These are phyloP conservation scores for Clinocottus analis DNA, from an alignment of 2,113 vertebrate species.

Conservation along the genomic window DNA sequence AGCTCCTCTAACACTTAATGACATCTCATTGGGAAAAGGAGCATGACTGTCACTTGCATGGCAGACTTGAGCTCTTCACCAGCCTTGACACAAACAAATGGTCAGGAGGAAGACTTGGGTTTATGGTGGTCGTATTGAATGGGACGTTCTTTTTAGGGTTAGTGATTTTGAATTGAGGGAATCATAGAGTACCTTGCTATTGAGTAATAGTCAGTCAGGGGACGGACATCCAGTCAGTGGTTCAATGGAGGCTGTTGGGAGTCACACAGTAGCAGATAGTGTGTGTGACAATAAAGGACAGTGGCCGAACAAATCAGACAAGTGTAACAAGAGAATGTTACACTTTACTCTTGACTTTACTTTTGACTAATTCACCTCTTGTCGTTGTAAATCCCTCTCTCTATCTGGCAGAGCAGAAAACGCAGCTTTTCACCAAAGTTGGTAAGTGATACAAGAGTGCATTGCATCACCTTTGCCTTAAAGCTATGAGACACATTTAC, in stretches of 20 bases:
- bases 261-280: neutral
- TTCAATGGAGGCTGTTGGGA: neutral
- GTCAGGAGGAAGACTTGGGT: conserved; percentile 31
- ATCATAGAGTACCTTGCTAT: neutral
- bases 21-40: conserved; percentile 38
- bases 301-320: conserved; percentile 3
- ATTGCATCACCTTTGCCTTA: neutral
- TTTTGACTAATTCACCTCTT: neutral
- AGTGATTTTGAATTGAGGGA: conserved; percentile 45
- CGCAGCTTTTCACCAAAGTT: neutral
- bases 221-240: conserved; percentile 52
- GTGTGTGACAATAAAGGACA: neutral
- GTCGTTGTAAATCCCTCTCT: neutral
- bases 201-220: conserved; percentile 48
- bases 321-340: neutral
- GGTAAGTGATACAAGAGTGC: no score
- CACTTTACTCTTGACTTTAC: neutral
- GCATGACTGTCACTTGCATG: conserved; percentile 30
- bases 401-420: neutral
- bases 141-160: conserved; percentile 47
- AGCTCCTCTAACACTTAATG: conserved; percentile 71
- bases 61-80: neutral
- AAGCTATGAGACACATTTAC: no score
- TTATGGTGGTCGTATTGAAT: conserved; percentile 34
- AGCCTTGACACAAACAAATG: conserved; percentile 24